Evolutionary conservation across 2,797 vertebrate genomes (phyloP), one percentile per base, ranked within the genome.

Genomic region (Percopsis omiscomaycus): DNA sequence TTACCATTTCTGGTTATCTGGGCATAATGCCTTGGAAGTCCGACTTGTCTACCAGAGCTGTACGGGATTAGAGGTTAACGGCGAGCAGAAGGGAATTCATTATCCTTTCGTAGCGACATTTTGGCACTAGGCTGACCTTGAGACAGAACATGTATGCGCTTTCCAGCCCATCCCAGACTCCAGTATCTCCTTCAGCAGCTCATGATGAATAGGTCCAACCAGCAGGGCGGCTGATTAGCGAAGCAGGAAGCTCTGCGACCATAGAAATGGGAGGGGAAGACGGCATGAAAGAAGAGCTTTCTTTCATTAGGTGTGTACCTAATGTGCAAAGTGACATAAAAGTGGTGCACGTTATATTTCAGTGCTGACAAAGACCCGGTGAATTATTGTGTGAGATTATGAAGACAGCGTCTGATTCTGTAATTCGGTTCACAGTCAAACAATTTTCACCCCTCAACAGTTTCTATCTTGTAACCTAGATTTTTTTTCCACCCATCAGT

Each of bases 181-280:
- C 79, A 52, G 79, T 78, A 80, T 81, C 76, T 85, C 76, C 78
- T 74, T 79, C 72, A 71, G 68, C 65, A 70, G 78, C 79, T 67
- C 61, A 54, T 90, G 91, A 91, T 90, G 76, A 91, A 92, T 90
- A 75, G 84, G 72, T 63, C 71, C 61, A 67, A 83, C 86, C 81
- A 75, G 68, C 27, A 27, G 66, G 63, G 11, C 22, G 65, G 76
- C 66, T 83, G 81, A 84, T 83, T 86, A 83, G 79, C 76, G 78
- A 74, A 74, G 75, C 82, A 66, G 65, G 68, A 53, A 65, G 77
- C 56, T 49, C 75, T 55, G 82, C 74, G 71, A 64, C 66, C 9
- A 44, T 61, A 64, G 61, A 85, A 79, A 80, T 77, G 78, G 71
- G 82, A 72, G 78, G 59, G 58, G 57, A 51, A 11, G 64, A 27